A percentile compares a stretch with the other conserved stretches of the same genome.
These are phyloP conservation scores for Drosophila insularis DNA, from an alignment of 1,140 invertebrate genomes.

Conservation along the genomic window DNA sequence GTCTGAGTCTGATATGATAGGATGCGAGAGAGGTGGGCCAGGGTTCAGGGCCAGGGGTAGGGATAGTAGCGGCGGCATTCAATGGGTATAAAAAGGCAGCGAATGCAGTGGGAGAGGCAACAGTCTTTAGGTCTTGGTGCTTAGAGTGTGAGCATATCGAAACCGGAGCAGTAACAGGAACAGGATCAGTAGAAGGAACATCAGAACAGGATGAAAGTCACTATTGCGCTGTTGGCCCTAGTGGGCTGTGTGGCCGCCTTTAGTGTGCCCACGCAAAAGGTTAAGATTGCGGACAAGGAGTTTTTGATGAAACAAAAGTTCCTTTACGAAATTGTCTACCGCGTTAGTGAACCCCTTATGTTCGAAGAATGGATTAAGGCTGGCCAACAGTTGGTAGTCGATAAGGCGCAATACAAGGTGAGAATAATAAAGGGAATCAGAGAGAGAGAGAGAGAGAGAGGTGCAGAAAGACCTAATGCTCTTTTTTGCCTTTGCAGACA, in stretches of 20 bases:
- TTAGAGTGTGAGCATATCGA: constrained; percentile 41
- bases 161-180: constrained; percentile 63
- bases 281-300: constrained; percentile 59
- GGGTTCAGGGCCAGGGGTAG: constrained; percentile 1
- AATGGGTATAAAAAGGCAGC: constrained; percentile 44
- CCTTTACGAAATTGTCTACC: constrained; percentile 86
- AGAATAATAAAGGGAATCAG: constrained; percentile 69
- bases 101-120: constrained; percentile 31
- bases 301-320: constrained; percentile 85
- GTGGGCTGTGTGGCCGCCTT: constrained; percentile 65
- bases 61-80: not conserved
- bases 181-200: constrained; percentile 16
- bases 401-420: constrained; percentile 65
- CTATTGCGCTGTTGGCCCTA: constrained; percentile 62
- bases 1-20: constrained; percentile 49
- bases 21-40: constrained; percentile 29
- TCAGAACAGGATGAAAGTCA: constrained; percentile 57
- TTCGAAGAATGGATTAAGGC: constrained; percentile 73
- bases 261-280: constrained; percentile 48
- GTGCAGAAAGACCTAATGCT: no score
- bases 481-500: constrained; percentile 82
- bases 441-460: not conserved
- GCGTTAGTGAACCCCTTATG: constrained; percentile 83
- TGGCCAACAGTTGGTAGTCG: constrained; percentile 42
- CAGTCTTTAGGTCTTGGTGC: constrained; percentile 76